Conservation (phyloP, 1,140 invertebrate species). For the Steinernema khuongi region DNA sequence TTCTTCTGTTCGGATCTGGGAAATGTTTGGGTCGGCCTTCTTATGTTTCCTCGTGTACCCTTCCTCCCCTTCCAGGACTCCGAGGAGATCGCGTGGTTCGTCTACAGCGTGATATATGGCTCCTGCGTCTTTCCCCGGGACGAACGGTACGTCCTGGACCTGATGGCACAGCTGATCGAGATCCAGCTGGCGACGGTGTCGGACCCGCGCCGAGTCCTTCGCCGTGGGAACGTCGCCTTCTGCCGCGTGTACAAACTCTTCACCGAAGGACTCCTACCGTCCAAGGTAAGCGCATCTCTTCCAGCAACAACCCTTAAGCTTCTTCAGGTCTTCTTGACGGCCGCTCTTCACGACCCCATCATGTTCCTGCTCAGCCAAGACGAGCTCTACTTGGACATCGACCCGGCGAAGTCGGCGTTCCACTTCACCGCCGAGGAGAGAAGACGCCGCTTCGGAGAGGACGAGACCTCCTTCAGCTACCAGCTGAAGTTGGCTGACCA, state of each 20-base stretch:
- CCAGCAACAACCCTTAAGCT: conserved; percentile 6
- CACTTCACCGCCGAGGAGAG: conserved; percentile 70
- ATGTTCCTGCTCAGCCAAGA: conserved; percentile 86
- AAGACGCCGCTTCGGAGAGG: conserved; percentile 73
- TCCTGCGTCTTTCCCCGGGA: conserved; percentile 76
- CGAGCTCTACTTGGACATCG: conserved; percentile 83
- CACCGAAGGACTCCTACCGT: conserved; percentile 80
- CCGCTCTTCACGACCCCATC: conserved; percentile 81
- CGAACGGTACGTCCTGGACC: conserved; percentile 71
- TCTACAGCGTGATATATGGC: conserved; percentile 77
- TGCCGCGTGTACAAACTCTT: conserved; percentile 80
- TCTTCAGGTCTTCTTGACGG: conserved; percentile 74
- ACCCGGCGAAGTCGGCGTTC: conserved; percentile 77
- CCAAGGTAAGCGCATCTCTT: conserved; percentile 64
- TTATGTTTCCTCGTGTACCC: conserved; percentile 40
- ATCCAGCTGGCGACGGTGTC: conserved; percentile 74
- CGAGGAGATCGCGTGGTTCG: conserved; percentile 68
- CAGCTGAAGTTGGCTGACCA: conserved; percentile 38
- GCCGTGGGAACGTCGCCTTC: conserved; percentile 80
- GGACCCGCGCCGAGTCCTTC: conserved; percentile 75
- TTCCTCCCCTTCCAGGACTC: conserved; percentile 23
- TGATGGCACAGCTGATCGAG: conserved; percentile 75
- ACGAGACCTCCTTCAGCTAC: conserved; percentile 59
- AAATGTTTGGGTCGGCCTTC: conserved; percentile 59
- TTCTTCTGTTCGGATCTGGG: conserved; percentile 75